These are phyloP conservation scores for Girardinus metallicus DNA, from an alignment of 2,797 vertebrate species.

Conservation along the genomic window DNA sequence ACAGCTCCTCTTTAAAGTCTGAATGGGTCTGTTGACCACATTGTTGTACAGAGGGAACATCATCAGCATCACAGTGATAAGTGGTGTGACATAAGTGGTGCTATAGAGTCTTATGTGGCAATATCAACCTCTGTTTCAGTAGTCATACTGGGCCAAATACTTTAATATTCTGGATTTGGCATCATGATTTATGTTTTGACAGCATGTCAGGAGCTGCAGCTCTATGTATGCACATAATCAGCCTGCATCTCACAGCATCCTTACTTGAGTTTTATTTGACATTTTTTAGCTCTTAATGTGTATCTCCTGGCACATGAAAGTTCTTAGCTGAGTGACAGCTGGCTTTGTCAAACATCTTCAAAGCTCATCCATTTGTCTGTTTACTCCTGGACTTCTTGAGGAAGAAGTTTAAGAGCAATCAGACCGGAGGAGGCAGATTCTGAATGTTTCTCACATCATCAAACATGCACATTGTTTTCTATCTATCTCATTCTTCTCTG, in stretches of 20 bases:
- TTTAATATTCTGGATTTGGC: slow-evolving; percentile 16
- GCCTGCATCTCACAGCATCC: slow-evolving; percentile 12
- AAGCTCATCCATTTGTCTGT: slow-evolving; percentile 41
- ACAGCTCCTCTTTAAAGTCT: slow-evolving; percentile 77
- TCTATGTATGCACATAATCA: slow-evolving; percentile 12
- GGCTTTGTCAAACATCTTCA: slow-evolving; percentile 65
- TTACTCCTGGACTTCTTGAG: slow-evolving; percentile 44
- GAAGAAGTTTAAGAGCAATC: slow-evolving; percentile 54
- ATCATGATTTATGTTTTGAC: slow-evolving; percentile 12
- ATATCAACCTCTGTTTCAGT: slow-evolving; percentile 17
- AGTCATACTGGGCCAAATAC: slow-evolving; percentile 12
- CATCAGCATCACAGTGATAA: slow-evolving; percentile 65
- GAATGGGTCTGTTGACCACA: slow-evolving; percentile 74
- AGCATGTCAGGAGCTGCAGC: slow-evolving; percentile 2
- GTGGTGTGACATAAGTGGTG: slow-evolving; percentile 55
- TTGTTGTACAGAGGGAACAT: slow-evolving; percentile 68
- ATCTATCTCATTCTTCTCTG: slow-evolving; percentile 53
- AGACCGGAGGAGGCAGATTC: slow-evolving; percentile 48
- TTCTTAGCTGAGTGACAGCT: slow-evolving; percentile 61
- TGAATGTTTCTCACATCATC: slow-evolving; percentile 74
- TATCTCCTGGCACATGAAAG: slow-evolving; percentile 20
- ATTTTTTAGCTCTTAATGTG: slow-evolving; percentile 49
- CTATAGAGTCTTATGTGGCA: slow-evolving; percentile 38
- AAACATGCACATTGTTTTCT: slow-evolving; percentile 69
- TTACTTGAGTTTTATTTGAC: slow-evolving; percentile 48